Evolutionary conservation across 2,797 vertebrate genomes (phyloP).

Genomic region (Synanceia verrucosa): DNA sequence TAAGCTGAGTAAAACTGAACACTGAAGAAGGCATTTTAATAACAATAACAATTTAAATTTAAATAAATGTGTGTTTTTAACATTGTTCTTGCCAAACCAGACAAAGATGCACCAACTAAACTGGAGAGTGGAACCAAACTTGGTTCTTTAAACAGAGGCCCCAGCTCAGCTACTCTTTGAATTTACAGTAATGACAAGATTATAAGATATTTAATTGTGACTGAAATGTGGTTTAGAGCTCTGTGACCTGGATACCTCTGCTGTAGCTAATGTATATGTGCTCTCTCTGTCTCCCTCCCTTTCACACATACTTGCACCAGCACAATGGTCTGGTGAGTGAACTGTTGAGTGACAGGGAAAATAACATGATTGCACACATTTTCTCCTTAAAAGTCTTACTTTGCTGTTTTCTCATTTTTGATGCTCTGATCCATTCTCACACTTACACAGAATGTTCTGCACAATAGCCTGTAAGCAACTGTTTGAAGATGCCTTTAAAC

Average conservation of each 20-base stretch:
- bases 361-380: constrained; percentile 69
- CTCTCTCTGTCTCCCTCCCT: not conserved
- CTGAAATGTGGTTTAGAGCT: not conserved
- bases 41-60: no score
- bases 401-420: constrained; percentile 62
- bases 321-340: constrained; percentile 51
- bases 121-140: no score
- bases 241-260: not conserved
- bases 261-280: not conserved
- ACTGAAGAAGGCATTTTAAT: no score
- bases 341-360: constrained; percentile 66
- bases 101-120: no score
- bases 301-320: constrained; percentile 10
- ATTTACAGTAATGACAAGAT: not conserved
- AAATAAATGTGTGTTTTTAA: no score
- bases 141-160: not conserved
- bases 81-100: no score
- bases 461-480: constrained; percentile 65
- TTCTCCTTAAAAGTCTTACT: constrained; percentile 47
- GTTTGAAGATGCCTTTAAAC: constrained; percentile 74
- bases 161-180: not conserved
- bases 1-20: no score
- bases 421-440: constrained; percentile 63
- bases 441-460: constrained; percentile 51
- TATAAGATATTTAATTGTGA: not conserved